Base-by-base conservation (phyloP, 2,797 vertebrate genomes). In the Poeciliopsis turneri region DNA sequence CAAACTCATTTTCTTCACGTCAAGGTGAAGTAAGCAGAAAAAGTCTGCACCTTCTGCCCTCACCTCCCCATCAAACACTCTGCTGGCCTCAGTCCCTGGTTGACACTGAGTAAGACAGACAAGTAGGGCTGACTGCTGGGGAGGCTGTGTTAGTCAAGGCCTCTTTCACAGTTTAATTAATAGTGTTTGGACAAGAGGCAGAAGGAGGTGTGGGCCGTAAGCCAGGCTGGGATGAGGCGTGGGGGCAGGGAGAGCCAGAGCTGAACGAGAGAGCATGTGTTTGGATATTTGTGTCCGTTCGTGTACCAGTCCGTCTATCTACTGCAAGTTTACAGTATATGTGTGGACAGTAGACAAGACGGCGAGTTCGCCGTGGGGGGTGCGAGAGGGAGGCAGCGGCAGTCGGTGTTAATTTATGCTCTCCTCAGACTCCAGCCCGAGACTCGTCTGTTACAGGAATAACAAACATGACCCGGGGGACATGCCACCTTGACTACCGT, bases 141-240 rank as follows among this genome's bases (percentile, higher is more conserved):
- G 84, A 90, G 93, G 88, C 88, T 85, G 89, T 89, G 93, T 92
- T 93, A 94, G 93, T 95, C 93, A 94, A 95, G 94, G 94, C 93
- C 93, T 91, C 94, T 95, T 95, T 95, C 95, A 95, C 94, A 93
- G 91, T 95, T 95, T 95, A 95, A 95, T 95, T 95, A 94, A 95
- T 94, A 94, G 94, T 95, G 94, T 95, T 95, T 95, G 92, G 91
- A 95, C 91, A 95, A 93, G 92, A 87, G 77, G 87, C 88, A 89
- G 92, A 90, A 91, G 89, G 87, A 86, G 90, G 85, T 85, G 82
- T 72, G 85, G 85, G 82, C 86, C 77, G 59, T 85, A 70, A 88
- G 90, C 77, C 5, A 79, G 76, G 74, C 74, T 76, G 72, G 1
- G 69, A 76, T 71, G 76, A 71, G 76, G 80, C 45, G 53, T 78